Conservation (phyloP, 2,888 invertebrate species). For the Tipula helvola region DNA sequence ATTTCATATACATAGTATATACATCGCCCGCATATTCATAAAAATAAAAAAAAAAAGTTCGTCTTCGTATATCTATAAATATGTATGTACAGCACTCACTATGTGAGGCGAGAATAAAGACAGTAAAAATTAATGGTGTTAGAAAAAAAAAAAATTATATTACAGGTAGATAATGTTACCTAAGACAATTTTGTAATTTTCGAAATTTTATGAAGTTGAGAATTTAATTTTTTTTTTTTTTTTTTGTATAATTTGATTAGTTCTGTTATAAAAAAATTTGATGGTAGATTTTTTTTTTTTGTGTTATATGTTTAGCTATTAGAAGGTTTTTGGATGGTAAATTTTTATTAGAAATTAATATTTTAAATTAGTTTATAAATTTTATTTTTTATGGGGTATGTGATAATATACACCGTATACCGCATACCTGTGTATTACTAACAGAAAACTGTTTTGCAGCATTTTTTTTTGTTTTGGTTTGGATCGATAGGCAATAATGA, state of each 20-base stretch:
- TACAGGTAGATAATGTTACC: conserved; percentile 4
- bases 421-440: background rate
- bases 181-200: conserved; percentile 4
- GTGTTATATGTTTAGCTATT: background rate
- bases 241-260: background rate
- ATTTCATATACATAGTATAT: background rate
- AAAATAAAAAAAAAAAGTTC: background rate
- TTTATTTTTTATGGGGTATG: background rate
- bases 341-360: conserved; percentile 4
- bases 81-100: background rate
- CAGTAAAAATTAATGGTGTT: background rate
- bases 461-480: background rate
- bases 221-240: background rate
- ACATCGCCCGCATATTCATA: background rate
- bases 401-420: background rate
- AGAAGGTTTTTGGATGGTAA: background rate
- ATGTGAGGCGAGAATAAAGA: background rate
- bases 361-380: conserved; percentile 4
- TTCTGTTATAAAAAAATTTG: background rate
- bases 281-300: background rate
- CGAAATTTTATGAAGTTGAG: background rate
- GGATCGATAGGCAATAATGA: background rate
- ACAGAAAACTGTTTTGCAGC: background rate
- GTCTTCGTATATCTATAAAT: background rate
- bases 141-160: background rate